A percentile compares a stretch with the other conserved stretches of the same genome.
Conservation (phyloP, 35 echinoderm and acorn worm species). For the Eucidaris tribuloides region DNA sequence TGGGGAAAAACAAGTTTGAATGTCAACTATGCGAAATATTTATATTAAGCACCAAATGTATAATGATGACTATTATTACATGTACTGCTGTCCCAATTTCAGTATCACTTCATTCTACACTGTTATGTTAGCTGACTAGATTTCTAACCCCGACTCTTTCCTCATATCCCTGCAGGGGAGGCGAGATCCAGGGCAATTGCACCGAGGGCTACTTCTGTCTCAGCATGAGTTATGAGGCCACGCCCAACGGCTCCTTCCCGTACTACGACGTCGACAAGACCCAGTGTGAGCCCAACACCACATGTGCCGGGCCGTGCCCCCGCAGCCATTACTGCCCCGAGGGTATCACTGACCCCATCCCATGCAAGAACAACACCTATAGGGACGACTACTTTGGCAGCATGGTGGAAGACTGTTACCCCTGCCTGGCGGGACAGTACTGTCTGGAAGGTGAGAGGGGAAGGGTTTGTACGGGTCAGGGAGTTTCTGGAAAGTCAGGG, state of each 20-base stretch:
- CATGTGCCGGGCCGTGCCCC: slow-evolving; percentile 91
- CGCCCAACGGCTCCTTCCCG: slow-evolving; percentile 65
- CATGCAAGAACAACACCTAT: slow-evolving; percentile 76
- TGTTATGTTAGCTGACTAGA: too few relatives aligned
- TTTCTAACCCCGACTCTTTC: too few relatives aligned
- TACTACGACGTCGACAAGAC: slow-evolving; percentile 59
- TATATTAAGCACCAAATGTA: too few relatives aligned
- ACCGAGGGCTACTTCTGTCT: slow-evolving; percentile 94
- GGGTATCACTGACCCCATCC: slow-evolving; percentile 73
- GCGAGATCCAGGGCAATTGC: slow-evolving; percentile 74
- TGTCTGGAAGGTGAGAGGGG: slow-evolving; percentile 82
- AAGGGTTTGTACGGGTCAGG: too few relatives aligned
- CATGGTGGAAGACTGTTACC: slow-evolving; percentile 69
- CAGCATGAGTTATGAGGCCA: slow-evolving; percentile 66
- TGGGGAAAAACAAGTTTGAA: too few relatives aligned
- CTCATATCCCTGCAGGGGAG: slow-evolving; percentile 50
- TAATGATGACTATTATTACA: too few relatives aligned
- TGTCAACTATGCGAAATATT: too few relatives aligned
- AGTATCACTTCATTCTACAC: too few relatives aligned
- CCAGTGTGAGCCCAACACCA: slow-evolving; percentile 77
- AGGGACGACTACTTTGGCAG: slow-evolving; percentile 72
- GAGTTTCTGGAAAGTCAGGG: too few relatives aligned
- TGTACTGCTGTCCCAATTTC: too few relatives aligned
- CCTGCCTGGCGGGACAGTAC: slow-evolving; percentile 63
- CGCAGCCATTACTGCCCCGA: slow-evolving; percentile 90